Evolutionary conservation across 2,888 invertebrate genomes (phyloP).

Genomic region (Lochmaea capreae): DNA sequence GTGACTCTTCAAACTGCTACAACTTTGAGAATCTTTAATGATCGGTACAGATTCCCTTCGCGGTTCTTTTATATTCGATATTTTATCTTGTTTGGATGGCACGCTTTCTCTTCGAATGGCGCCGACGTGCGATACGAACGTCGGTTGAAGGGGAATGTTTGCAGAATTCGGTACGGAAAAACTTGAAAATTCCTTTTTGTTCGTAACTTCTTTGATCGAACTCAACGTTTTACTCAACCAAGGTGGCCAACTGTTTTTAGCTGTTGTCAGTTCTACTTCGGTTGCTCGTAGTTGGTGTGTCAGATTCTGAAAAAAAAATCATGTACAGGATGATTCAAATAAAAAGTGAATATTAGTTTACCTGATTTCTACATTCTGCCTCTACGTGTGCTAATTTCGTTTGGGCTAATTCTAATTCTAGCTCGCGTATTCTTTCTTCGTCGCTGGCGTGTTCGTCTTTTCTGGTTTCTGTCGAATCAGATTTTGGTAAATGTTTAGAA

Average conservation of each 20-base stretch:
- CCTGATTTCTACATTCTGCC: slow-evolving; percentile 94
- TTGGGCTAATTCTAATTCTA: slow-evolving; percentile 96
- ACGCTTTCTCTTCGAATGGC: slow-evolving; percentile 65
- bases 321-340: neutral
- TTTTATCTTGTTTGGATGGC: slow-evolving; percentile 58
- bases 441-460: slow-evolving; percentile 58
- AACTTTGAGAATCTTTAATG: slow-evolving; percentile 66
- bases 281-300: slow-evolving; percentile 90
- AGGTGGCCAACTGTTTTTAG: slow-evolving; percentile 84
- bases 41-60: slow-evolving; percentile 62
- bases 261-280: slow-evolving; percentile 78
- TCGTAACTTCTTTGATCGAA: slow-evolving; percentile 79
- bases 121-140: slow-evolving; percentile 64
- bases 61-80: slow-evolving; percentile 49
- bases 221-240: slow-evolving; percentile 95
- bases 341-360: slow-evolving; percentile 23
- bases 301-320: slow-evolving; percentile 74
- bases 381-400: slow-evolving; percentile 97
- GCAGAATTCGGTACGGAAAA: slow-evolving; percentile 46
- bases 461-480: slow-evolving; percentile 37
- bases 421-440: slow-evolving; percentile 78
- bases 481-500: slow-evolving; percentile 49
- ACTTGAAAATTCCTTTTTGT: slow-evolving; percentile 67
- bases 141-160: slow-evolving; percentile 57
- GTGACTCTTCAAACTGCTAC: slow-evolving; percentile 59